These are phyloP conservation scores for Trididemnum nubilum DNA, from an alignment of 23 tunicate genomes.

Conservation along the genomic window DNA sequence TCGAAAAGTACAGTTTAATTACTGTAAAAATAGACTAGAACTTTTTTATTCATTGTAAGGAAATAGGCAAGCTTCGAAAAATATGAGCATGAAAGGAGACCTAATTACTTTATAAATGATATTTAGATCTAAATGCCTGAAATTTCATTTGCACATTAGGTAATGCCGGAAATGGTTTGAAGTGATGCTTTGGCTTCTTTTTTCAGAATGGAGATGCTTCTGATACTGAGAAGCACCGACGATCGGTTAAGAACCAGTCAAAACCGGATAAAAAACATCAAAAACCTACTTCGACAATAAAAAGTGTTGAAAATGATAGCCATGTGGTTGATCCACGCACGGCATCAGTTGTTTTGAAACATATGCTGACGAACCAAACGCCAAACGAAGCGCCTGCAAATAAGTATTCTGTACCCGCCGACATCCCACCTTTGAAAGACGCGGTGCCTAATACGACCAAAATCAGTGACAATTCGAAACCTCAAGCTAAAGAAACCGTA, in stretches of 20 bases:
- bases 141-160: too few species aligned
- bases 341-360: slow-evolving; percentile 21
- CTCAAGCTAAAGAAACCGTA: background rate
- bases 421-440: background rate
- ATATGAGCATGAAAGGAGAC: too few species aligned
- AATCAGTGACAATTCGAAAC: background rate
- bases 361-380: slow-evolving; percentile 5
- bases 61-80: too few species aligned
- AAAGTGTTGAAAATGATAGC: background rate
- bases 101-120: too few species aligned
- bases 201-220: background rate
- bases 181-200: background rate
- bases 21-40: too few species aligned
- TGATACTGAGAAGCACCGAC: background rate
- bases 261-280: background rate
- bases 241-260: background rate
- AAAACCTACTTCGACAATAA: too few species aligned
- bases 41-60: too few species aligned
- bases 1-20: too few species aligned
- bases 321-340: background rate
- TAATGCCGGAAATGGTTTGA: background rate
- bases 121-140: too few species aligned
- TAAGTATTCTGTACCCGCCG: background rate
- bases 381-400: background rate
- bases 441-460: background rate